Base-by-base conservation (phyloP, 2,888 invertebrate species). In the Ennomos fuscantarius region DNA sequence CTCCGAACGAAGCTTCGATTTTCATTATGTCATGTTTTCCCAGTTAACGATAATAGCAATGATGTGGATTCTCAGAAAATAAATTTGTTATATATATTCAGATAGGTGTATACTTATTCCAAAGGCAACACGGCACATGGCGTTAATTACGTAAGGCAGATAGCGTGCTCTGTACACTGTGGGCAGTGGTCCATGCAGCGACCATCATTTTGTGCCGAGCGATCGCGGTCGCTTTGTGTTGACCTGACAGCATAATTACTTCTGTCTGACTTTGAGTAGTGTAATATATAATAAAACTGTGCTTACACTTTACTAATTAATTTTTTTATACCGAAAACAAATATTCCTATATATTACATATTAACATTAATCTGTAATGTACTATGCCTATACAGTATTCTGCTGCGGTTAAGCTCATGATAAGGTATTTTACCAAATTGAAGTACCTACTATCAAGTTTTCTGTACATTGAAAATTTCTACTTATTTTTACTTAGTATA, bases 101-200 rank as follows among this genome's bases (percentile, higher is more conserved):
- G 11, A 40, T 43, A 33, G 32, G 12, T 51, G 12, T 51, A 24
- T 52, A 52, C 34, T 43, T 15, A 40, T 52, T 36, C 34, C 41
- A 47, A 47, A 59, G 55, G 32, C 24, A 24, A 24, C 24, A 24
- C 24, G 62, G n/a, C 56, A 56, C 46, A 74, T 76, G 72, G 72
- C 65, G 72, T 73, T 73, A 68, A 66, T 86, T 84, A 86, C 81
- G 79, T 87, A 85, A 83, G 76, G 67, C 77, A 65, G 73, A 67
- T 77, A 65, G 73, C 76, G 73, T 81, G 75, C 73, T 32, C 45
- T 44, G 39, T 49, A 80, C 72, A 76, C 64, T 72, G 75, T 73
- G 78, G 70, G 74, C 82, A 82, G 71, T 78, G 76, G 78, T 71
- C 81, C 84, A 78, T 83, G 79, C 76, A 81, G 81, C 76, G 72